Conservation (phyloP, 2,797 vertebrate species). For the Artibeus jamaicensis region DNA sequence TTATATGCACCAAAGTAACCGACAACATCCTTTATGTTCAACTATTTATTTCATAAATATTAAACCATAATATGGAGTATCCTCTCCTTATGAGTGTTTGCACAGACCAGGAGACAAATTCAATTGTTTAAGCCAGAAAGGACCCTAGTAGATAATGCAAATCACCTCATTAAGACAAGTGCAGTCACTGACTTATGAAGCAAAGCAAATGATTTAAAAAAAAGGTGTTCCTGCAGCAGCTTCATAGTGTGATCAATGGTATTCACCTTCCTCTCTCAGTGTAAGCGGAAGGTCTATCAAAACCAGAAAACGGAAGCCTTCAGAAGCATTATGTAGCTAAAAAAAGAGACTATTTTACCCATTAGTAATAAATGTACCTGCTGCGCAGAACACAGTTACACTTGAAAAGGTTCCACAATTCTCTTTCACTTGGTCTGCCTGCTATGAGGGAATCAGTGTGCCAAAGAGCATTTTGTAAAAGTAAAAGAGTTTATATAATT, state of each 20-base stretch:
- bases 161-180: slow-evolving; percentile 61
- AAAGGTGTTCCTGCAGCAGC: not conserved
- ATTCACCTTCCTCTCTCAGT: slow-evolving; percentile 61
- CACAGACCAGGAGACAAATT: not conserved
- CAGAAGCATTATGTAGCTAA: slow-evolving; percentile 65
- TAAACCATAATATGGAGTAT: not conserved
- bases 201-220: slow-evolving; percentile 35
- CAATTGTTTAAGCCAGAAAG: slow-evolving; percentile 1
- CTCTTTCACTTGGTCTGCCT: slow-evolving; percentile 56
- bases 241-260: slow-evolving; percentile 53
- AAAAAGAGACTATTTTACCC: slow-evolving; percentile 63
- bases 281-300: slow-evolving; percentile 64
- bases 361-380: slow-evolving; percentile 70
- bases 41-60: slow-evolving; percentile 49
- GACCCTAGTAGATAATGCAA: slow-evolving; percentile 36
- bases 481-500: slow-evolving; percentile 66
- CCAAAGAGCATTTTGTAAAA: slow-evolving; percentile 76
- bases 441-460: slow-evolving; percentile 13
- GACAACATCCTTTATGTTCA: slow-evolving; percentile 26
- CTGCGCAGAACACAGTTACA: slow-evolving; percentile 65
- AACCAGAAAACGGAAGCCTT: slow-evolving; percentile 71
- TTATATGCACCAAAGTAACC: not conserved
- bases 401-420: slow-evolving; percentile 62
- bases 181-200: slow-evolving; percentile 37
- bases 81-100: not conserved